phyloP scores from a whole-genome alignment of 2,113 vertebrate genomes.

The Gnathonemus longibarbis region DNA sequence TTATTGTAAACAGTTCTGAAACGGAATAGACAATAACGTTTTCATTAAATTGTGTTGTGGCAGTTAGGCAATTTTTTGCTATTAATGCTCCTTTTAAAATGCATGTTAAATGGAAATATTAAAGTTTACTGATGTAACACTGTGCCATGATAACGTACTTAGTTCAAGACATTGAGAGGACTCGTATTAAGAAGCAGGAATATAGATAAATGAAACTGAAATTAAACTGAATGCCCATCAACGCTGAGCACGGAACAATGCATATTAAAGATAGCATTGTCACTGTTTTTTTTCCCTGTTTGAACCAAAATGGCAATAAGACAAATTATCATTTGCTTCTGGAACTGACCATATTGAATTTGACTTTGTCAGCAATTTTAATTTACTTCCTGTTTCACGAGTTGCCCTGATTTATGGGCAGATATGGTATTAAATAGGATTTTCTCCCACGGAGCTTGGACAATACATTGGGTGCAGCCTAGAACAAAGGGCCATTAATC shows the following conservation, averaged over 20 bases:
- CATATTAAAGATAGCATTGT: background rate
- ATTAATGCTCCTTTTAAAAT: background rate
- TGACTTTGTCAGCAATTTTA: conserved; percentile 28
- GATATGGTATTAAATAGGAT: conserved; percentile 38
- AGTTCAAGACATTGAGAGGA: background rate
- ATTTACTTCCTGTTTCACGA: conserved; percentile 20
- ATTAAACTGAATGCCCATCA: background rate
- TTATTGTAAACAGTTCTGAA: background rate
- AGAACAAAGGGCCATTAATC: conserved; percentile 34
- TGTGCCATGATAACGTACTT: background rate
- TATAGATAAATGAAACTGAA: background rate
- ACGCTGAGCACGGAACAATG: background rate
- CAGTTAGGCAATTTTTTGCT: background rate
- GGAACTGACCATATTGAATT: conserved; percentile 26
- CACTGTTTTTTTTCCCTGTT: conserved; percentile 9
- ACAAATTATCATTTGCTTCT: conserved; percentile 33
- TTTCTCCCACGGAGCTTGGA: conserved; percentile 33
- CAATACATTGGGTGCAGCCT: conserved; percentile 28
- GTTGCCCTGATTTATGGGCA: conserved; percentile 33
- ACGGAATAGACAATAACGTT: background rate
- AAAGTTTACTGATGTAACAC: background rate
- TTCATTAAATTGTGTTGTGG: background rate
- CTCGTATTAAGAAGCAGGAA: background rate
- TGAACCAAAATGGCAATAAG: conserved; percentile 21
- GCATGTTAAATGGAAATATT: background rate